Evolutionary conservation across 2,113 vertebrate genomes (phyloP).

Genomic region (Corythoichthys haematopterus): DNA sequence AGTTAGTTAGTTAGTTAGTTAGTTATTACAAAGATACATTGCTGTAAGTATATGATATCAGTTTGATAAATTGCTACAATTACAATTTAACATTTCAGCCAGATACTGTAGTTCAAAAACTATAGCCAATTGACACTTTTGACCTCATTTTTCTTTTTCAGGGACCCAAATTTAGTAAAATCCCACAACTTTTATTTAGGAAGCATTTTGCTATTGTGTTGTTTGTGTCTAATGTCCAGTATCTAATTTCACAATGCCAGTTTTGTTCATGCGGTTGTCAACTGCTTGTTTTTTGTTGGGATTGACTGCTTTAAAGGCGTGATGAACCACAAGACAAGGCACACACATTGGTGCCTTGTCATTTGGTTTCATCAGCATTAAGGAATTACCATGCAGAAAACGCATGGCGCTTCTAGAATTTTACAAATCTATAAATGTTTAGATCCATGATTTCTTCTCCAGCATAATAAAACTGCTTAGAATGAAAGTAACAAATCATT

Average conservation of each 20-base stretch:
- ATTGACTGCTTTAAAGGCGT: conserved; percentile 52
- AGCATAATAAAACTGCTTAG: conserved; percentile 54
- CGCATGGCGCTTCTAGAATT: conserved; percentile 54
- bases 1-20: no score
- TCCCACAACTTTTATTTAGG: no score
- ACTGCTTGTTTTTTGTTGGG: conserved; percentile 33
- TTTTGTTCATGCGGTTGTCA: conserved; percentile 29
- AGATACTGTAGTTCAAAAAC: no score
- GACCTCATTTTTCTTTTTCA: no score
- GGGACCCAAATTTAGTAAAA: no score
- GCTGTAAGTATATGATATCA: no score
- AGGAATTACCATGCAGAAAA: conserved; percentile 57
- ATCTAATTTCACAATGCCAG: not conserved
- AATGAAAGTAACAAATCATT: conserved; percentile 74
- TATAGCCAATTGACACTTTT: no score
- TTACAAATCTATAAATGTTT: conserved; percentile 67
- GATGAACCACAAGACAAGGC: not conserved
- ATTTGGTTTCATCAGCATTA: conserved; percentile 48
- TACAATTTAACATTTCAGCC: no score
- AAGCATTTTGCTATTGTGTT: no score
- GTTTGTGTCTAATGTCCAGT: no score
- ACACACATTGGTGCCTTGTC: conserved; percentile 13
- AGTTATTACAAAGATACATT: no score
- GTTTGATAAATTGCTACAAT: no score
- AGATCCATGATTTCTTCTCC: conserved; percentile 68